Conservation (phyloP, 1,140 invertebrate species). For the Aphis gossypii region DNA sequence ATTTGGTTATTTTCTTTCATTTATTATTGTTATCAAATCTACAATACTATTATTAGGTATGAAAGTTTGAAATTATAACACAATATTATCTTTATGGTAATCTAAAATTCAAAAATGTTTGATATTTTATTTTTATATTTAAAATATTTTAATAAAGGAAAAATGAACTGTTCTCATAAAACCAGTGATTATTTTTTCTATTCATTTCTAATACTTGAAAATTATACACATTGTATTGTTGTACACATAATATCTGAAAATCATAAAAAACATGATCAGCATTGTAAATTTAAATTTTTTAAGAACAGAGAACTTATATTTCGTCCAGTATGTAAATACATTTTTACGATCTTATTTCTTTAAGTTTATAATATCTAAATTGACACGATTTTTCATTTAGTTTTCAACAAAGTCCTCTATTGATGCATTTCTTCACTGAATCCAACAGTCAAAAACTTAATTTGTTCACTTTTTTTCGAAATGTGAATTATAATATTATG, state of each 20-base stretch:
- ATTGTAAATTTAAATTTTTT: not conserved
- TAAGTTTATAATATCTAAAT: not conserved
- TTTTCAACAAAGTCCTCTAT: not conserved
- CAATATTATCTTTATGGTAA: not conserved
- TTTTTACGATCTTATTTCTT: not conserved
- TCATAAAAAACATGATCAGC: not conserved
- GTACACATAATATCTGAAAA: not conserved
- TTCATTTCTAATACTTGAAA: not conserved
- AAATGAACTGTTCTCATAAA: not conserved
- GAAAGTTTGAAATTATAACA: not conserved
- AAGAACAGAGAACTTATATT: no score
- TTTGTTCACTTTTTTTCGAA: not conserved
- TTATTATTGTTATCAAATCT: no score
- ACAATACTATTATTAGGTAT: no score
- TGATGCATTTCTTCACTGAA: not conserved
- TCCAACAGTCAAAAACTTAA: not conserved
- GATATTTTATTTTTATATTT: not conserved
- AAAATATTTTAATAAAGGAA: not conserved
- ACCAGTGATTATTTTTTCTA: not conserved
- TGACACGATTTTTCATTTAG: no score
- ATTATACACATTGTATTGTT: no score
- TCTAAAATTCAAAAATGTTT: no score
- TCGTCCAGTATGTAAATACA: not conserved
- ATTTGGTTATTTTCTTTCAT: no score
- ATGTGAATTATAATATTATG: not conserved